Evolutionary conservation across 2,113 vertebrate species (phyloP).

Genomic region (Misgurnus mizolepis): DNA sequence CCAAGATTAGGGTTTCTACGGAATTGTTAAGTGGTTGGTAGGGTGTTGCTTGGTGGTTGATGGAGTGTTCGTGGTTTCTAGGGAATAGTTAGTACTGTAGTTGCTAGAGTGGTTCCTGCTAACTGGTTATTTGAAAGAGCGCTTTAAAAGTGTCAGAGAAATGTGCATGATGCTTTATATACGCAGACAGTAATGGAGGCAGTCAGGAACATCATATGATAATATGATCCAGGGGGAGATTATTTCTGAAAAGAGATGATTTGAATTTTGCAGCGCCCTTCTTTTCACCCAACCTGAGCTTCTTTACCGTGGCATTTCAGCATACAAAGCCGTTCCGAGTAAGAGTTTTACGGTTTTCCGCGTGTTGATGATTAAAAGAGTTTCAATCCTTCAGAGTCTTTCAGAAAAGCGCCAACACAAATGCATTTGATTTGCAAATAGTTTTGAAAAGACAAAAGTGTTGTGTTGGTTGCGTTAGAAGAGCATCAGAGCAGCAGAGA

Average conservation of each 20-base stretch:
- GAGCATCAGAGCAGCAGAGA: conserved; percentile 43
- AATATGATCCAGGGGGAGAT: conserved; percentile 55
- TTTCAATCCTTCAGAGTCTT: conserved; percentile 48
- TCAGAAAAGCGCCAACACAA: conserved; percentile 42
- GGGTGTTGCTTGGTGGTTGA: no score
- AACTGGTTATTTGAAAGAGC: no score
- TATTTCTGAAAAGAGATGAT: conserved; percentile 46
- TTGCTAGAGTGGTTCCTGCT: no score
- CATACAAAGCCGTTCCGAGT: conserved; percentile 37
- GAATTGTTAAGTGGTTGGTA: no score
- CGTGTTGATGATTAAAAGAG: conserved; percentile 39
- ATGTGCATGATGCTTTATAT: neutral
- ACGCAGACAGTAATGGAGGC: conserved; percentile 31
- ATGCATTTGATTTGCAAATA: conserved; percentile 65
- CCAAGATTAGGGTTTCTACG: no score
- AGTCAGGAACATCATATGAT: conserved; percentile 42
- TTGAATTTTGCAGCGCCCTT: conserved; percentile 38
- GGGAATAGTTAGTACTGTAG: no score
- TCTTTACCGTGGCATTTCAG: conserved; percentile 34
- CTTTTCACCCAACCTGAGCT: conserved; percentile 31
- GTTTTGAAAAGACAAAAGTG: conserved; percentile 60
- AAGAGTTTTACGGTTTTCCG: conserved; percentile 23
- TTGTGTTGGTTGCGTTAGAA: conserved; percentile 51
- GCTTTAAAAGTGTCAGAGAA: no score
- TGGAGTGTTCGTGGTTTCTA: no score